Evolutionary conservation across 2,888 invertebrate species (phyloP).

Genomic region (Carterocephalus palaemon): DNA sequence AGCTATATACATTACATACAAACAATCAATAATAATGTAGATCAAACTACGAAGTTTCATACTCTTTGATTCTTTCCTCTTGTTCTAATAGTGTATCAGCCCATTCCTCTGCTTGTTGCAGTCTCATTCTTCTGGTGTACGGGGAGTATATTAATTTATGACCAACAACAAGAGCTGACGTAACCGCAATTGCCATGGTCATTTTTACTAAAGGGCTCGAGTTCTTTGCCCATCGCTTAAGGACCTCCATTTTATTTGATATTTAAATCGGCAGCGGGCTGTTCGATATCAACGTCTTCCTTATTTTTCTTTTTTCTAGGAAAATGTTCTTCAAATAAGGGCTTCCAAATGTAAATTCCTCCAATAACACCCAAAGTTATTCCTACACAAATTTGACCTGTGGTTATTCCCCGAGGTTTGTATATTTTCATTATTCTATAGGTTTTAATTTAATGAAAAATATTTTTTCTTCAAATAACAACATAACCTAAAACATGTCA

Average conservation of each 20-base stretch:
- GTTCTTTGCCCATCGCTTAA: constrained; percentile 43
- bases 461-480: no score
- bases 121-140: constrained; percentile 42
- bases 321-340: constrained; percentile 56
- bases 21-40: not conserved
- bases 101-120: constrained; percentile 56
- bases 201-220: constrained; percentile 56
- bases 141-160: constrained; percentile 53
- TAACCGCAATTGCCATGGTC: constrained; percentile 60
- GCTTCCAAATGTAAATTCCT: constrained; percentile 76
- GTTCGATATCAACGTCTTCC: constrained; percentile 23
- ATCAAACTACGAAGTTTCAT: constrained; percentile 7
- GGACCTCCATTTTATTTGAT: constrained; percentile 40
- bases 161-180: constrained; percentile 45
- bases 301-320: constrained; percentile 34
- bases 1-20: not conserved
- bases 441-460: no score
- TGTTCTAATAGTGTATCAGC: constrained; percentile 58
- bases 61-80: constrained; percentile 44
- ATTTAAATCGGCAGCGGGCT: constrained; percentile 17
- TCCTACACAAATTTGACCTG: constrained; percentile 57
- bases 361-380: constrained; percentile 62
- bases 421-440: constrained; percentile 62
- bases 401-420: constrained; percentile 59
- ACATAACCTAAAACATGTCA: no score